phyloP scores from a whole-genome alignment of 2,888 invertebrate genomes.

The Drosophila atroscutellata region DNA sequence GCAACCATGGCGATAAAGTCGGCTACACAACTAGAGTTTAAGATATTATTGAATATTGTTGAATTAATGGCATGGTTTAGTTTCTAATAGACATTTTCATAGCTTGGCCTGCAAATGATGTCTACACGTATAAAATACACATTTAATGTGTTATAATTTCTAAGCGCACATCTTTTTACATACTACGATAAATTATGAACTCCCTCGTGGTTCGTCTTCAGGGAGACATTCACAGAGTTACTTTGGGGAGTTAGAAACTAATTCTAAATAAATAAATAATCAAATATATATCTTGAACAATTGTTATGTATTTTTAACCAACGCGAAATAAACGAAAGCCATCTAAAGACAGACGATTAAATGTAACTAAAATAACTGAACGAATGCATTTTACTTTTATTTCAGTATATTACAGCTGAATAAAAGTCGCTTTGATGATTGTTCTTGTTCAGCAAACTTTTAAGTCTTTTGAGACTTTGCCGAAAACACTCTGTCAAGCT shows the following conservation, averaged over 20 bases:
- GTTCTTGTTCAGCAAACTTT: background rate
- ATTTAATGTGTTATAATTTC: background rate
- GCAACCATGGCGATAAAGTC: constrained; percentile 7
- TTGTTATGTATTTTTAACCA: background rate
- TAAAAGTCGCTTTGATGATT: background rate
- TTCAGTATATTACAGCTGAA: background rate
- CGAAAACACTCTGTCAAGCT: background rate
- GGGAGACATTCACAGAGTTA: background rate
- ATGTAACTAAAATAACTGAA: background rate
- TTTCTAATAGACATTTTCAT: background rate
- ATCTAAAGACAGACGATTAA: too few relatives aligned
- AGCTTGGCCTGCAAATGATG: background rate
- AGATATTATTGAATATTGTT: background rate
- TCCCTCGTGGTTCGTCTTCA: background rate
- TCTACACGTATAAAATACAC: background rate
- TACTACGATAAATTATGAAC: background rate
- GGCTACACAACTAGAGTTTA: background rate
- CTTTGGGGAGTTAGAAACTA: background rate
- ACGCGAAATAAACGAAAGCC: background rate
- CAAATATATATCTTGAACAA: background rate
- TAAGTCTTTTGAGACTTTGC: background rate
- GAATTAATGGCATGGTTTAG: background rate
- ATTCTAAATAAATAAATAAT: background rate
- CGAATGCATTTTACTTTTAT: background rate
- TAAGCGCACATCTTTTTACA: background rate